Evolutionary conservation across 2,797 vertebrate species (phyloP).

Genomic region (Cichlasoma orientale): DNA sequence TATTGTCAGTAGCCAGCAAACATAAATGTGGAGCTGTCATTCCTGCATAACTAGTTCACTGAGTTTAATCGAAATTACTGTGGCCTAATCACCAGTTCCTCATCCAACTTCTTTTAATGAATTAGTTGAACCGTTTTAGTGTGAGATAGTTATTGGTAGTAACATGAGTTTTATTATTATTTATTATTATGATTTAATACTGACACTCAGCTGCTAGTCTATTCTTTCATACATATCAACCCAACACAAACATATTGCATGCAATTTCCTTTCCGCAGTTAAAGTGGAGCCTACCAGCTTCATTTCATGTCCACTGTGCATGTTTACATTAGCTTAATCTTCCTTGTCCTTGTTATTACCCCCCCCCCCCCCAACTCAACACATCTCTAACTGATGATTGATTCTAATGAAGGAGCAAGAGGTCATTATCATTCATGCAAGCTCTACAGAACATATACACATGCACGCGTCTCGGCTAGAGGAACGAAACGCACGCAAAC

Average conservation of each 20-base stretch:
- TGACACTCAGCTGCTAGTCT: background rate
- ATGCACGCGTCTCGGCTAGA: background rate
- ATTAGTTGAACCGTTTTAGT: conserved; percentile 57
- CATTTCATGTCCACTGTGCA: background rate
- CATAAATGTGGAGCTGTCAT: conserved; percentile 56
- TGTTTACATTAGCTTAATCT: conserved; percentile 23
- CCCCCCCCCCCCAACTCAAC: background rate
- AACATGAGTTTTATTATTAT: conserved; percentile 32
- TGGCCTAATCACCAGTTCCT: conserved; percentile 45
- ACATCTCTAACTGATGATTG: conserved; percentile 27
- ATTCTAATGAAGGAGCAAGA: conserved; percentile 45
- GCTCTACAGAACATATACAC: background rate
- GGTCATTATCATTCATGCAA: conserved; percentile 56
- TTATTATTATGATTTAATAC: conserved; percentile 16
- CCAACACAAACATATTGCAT: background rate
- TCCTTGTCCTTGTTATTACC: conserved; percentile 20
- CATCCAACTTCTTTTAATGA: conserved; percentile 46
- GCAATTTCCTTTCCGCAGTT: background rate
- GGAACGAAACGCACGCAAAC: background rate
- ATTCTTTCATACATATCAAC: background rate
- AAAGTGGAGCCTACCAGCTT: background rate
- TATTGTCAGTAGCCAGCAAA: conserved; percentile 68
- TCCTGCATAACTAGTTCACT: conserved; percentile 41
- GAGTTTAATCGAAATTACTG: conserved; percentile 42
- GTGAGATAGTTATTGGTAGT: conserved; percentile 39